Evolutionary conservation across 2,113 vertebrate genomes (phyloP).

Genomic region (Pitta sordida): DNA sequence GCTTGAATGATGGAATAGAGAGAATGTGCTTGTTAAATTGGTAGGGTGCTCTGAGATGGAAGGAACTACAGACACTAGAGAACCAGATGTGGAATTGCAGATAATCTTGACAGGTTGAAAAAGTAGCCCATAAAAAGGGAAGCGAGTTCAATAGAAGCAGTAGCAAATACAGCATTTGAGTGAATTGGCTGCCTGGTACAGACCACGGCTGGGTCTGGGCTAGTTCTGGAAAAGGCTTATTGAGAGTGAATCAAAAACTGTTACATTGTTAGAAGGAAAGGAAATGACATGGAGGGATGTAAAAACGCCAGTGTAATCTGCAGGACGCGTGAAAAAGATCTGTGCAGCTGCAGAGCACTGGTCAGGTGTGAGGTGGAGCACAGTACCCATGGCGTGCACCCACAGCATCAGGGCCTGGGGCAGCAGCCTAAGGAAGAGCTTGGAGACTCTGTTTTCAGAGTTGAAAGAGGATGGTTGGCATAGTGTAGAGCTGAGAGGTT

Average conservation of each 20-base stretch:
- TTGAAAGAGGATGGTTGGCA: not conserved
- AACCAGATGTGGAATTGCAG: not conserved
- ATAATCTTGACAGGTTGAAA: not conserved
- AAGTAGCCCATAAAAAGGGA: not conserved
- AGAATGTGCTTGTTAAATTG: not conserved
- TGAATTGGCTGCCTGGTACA: not conserved
- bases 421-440: not conserved
- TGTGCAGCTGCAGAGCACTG: not conserved
- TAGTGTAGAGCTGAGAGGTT: not conserved
- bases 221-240: not conserved
- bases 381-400: accelerated
- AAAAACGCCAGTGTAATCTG: not conserved
- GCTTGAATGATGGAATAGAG: not conserved
- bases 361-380: not conserved
- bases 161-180: not conserved
- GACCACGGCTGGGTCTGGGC: not conserved
- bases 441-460: accelerated
- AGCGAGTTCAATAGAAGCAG: not conserved
- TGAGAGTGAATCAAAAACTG: not conserved
- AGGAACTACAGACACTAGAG: not conserved
- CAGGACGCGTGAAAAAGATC: not conserved
- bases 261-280: not conserved
- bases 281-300: not conserved
- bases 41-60: not conserved
- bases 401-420: not conserved